Base-by-base conservation (phyloP, 2,888 invertebrate species). In the Nowickia ferox region DNA sequence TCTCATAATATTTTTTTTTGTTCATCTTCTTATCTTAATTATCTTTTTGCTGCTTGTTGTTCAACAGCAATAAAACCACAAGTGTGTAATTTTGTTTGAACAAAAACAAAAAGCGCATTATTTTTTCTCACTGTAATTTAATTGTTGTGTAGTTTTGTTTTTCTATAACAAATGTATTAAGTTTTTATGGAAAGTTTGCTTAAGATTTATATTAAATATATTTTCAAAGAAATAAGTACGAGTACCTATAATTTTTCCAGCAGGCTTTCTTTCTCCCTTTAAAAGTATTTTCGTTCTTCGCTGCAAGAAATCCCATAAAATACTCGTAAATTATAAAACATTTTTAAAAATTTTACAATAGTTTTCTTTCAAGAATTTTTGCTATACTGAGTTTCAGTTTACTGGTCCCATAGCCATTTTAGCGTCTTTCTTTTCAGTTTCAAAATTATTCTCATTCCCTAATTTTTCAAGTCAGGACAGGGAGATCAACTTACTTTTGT, bases 61-160 rank as follows among this genome's bases (percentile, higher is more conserved):
- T 51, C 53, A 69, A 30, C 42, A 80, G 51, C 55, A 74, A 81
- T 65, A 68, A 81, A 81, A 81, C 74, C 66, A 74, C 74, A 74
- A 66, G 48, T 44, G 40, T 48, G 40, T 48, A 66, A 72, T 80
- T 76, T 48, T 44, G 6, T 17, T 22, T 5, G 40, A 30, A 30
- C 22, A 19, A 13, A 40, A 65, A 30, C 4, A 30, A 57, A 57
- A 71, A 48, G 48, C 22, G 46, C 44, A 48, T 48, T 17, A 48
- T 46, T 61, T 72, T 72, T 72, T 61, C 59, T 46, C 46, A 59
- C 38, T 57, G 46, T 57, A 13, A 44, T 4, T 13, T 17, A 69
- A 55, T 1, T 69, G 19, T 1, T 9, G 40, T 19, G 40, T 15
- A 55, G n/a, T 38, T 38, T 51, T 13, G 30, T 30, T 63, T 66